Base-by-base conservation (phyloP, 2,797 vertebrate genomes). In the Balearica regulorum region DNA sequence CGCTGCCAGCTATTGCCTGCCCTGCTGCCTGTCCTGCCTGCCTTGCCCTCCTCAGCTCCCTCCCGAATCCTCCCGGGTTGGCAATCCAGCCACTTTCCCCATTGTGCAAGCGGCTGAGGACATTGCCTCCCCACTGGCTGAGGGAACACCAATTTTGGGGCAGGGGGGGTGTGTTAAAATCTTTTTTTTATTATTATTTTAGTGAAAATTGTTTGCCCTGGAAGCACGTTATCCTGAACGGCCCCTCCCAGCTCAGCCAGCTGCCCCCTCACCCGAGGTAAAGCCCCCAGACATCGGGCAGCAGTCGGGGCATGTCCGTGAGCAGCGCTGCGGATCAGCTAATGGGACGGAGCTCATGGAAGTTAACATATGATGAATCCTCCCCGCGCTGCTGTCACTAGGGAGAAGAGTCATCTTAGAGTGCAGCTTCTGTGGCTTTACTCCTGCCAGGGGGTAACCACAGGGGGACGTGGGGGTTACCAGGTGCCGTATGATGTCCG, bases 401-500 rank as follows among this genome's bases (percentile, higher is more conserved):
- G 0, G 20, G 33, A 75, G 29, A 71, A 62, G 15, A 46, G 29
- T 43, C 22, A 21, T 15, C 20, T 13, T 79, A 54, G 48, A 53
- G 15, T 0, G 0, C 72, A 88, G 46, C 19, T 28, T 49, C 35
- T 60, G 66, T 4, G 3, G 35, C n/a, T 80, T 64, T 62, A 3
- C 46, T 31, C 24, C 43, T 48, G 76, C 26, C 64, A 17, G 4
- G 21, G 46, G 55, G 44, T 16, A 71, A 22, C 48, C 12, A 10
- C 0, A 5, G 53, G 3, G 26, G 44, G 76, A 16, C 6, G 3
- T 24, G 19, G 43, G 28, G 39, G 35, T 39, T 66, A 58, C 16
- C 24, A 11, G 3, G 3, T 4, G 5, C 43, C 0, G 0, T 41
- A 5, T 19, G 62, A n/a, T 48, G 41, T 35, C 53, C 4, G 2